Evolutionary conservation across 2,888 invertebrate species (phyloP).

Genomic region (Acholoe squamosa): DNA sequence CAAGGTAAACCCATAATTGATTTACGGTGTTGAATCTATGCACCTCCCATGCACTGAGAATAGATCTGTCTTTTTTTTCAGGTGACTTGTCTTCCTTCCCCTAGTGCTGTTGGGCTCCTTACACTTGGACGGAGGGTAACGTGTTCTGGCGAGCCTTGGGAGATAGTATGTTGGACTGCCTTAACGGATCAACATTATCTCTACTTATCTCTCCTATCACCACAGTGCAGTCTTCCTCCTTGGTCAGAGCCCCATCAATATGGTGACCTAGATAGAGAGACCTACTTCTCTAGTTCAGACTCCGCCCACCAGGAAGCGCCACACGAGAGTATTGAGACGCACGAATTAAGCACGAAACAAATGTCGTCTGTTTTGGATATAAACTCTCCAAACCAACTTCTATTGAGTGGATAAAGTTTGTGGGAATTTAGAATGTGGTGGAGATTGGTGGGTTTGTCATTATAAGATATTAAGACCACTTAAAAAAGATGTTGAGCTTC

Average conservation of each 20-base stretch:
- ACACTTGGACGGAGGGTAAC: neutral
- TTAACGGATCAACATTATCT: neutral
- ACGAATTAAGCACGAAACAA: neutral
- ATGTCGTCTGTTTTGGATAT: neutral
- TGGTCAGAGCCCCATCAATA: neutral
- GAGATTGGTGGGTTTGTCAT: no score
- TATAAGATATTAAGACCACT: no score
- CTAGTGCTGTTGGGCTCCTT: neutral
- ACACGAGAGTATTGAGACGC: neutral
- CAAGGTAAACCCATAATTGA: no score
- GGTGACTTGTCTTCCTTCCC: neutral
- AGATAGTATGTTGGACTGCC: neutral
- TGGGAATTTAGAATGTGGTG: no score
- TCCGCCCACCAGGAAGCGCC: neutral
- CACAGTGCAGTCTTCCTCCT: slow-evolving; percentile 1
- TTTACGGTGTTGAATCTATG: no score
- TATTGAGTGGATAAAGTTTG: no score
- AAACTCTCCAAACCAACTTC: neutral
- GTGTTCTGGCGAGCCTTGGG: slow-evolving; percentile 6
- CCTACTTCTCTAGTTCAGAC: neutral
- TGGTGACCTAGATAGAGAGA: slow-evolving; percentile 15
- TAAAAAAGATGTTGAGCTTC: no score
- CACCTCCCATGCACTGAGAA: neutral
- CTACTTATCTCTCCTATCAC: slow-evolving; percentile 25
- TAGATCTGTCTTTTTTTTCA: neutral